Evolutionary conservation across 2,113 vertebrate species (phyloP).

Genomic region (Stictonetta naevosa): DNA sequence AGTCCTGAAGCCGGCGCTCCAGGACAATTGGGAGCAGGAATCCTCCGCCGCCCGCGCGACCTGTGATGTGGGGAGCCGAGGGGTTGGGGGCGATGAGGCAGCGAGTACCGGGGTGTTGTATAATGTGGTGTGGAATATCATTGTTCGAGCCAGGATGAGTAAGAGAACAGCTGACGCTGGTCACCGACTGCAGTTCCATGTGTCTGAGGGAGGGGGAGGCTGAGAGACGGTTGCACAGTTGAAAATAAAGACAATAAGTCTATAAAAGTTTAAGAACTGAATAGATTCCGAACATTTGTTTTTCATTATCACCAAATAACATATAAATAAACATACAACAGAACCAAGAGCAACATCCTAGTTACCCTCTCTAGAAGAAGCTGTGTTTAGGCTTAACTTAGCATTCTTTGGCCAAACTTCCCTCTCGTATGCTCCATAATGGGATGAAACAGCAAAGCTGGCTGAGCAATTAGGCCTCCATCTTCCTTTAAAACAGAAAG

Average conservation of each 20-base stretch:
- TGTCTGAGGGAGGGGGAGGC: slow-evolving; percentile 40
- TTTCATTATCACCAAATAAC: slow-evolving; percentile 67
- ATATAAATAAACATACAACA: slow-evolving; percentile 67
- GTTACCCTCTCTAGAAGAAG: background rate
- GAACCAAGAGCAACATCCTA: slow-evolving; percentile 37
- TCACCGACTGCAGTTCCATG: slow-evolving; percentile 30
- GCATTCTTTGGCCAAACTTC: background rate
- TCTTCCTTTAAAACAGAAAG: background rate
- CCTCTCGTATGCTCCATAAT: rapidly evolving
- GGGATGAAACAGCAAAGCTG: background rate
- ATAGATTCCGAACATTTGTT: slow-evolving; percentile 55
- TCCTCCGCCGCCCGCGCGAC: background rate
- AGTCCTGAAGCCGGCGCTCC: background rate
- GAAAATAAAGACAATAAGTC: slow-evolving; percentile 64
- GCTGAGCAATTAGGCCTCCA: background rate
- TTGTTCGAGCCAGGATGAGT: slow-evolving; percentile 63
- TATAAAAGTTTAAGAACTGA: slow-evolving; percentile 67
- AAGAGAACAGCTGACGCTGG: slow-evolving; percentile 54
- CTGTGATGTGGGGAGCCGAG: background rate
- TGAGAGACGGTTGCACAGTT: slow-evolving; percentile 1
- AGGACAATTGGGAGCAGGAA: background rate
- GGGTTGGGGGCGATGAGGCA: background rate
- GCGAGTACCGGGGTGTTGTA: background rate
- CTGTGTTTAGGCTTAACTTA: background rate
- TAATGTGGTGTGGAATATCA: slow-evolving; percentile 53